Evolutionary conservation across 2,797 vertebrate species (phyloP).

Genomic region (Tragopan temminckii): DNA sequence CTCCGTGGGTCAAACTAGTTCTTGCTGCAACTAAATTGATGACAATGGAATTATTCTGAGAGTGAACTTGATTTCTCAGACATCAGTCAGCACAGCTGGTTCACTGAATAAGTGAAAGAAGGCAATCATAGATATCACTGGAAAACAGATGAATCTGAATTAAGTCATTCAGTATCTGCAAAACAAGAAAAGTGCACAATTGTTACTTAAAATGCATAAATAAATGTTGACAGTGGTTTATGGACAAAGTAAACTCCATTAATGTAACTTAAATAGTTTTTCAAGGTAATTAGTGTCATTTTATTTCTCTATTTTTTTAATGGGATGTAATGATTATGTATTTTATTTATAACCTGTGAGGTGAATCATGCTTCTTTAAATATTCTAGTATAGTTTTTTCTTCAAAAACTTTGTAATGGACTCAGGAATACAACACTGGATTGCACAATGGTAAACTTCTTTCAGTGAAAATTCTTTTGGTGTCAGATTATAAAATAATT

Average conservation of each 20-base stretch:
- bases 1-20: constrained; percentile 15
- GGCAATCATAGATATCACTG: neutral
- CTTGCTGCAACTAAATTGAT: constrained; percentile 1
- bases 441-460: neutral
- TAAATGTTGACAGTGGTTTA: neutral
- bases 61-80: constrained; percentile 42
- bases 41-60: constrained; percentile 40
- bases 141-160: neutral
- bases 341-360: neutral
- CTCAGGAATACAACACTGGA: neutral
- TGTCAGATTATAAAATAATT: neutral
- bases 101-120: constrained; percentile 10
- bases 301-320: neutral
- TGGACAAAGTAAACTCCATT: neutral
- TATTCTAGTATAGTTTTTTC: neutral
- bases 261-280: neutral
- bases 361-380: neutral
- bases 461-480: neutral
- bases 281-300: neutral
- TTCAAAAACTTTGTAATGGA: neutral
- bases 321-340: neutral
- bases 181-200: neutral
- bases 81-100: constrained; percentile 50
- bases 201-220: neutral
- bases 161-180: neutral